Evolutionary conservation across 2,797 vertebrate genomes (phyloP), one percentile per base, ranked within the genome.

Genomic region (Pseudomugil gertrudae): DNA sequence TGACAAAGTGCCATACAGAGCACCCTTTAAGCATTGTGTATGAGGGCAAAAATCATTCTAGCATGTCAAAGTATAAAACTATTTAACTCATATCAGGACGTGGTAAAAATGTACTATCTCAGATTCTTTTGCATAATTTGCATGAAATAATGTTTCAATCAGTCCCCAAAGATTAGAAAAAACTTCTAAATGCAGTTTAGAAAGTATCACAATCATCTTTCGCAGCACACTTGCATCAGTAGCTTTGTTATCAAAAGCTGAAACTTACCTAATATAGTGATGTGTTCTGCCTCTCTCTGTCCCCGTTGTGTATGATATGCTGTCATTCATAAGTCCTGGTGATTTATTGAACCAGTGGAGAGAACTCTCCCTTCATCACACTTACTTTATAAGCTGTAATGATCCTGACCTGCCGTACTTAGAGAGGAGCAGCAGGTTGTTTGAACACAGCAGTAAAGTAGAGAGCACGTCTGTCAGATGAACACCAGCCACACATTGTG

Each of bases 401-500:
- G 51, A 55, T 55, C 11, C 69, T 72, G 72, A 74, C 64, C 74
- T 71, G 70, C 30, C 57, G 74, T 84, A 88, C 87, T 88, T 79
- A 85, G 86, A 51, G 55, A 29, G 64, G 45, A 68, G 80, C 63
- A 83, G 82, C 79, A 62, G 86, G 80, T 67, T 43, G 85, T 69
- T 71, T 48, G 67, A 79, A 60, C 0, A 45, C 74, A 78, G 73
- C 40, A 69, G 72, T 23, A 53, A 33, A 85, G 66, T 74, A 70
- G 74, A 84, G 70, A 81, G 78, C 67, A 43, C 68, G 58, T 80
- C 84, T 83, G 79, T 87, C 78, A 76, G 74, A 77, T 15, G 83
- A 87, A 82, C 80, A 80, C 74, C 86, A 84, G 60, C 86, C 83
- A 68, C 87, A 83, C 91, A 89, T 92, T 85, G 78, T 89, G 81